phyloP scores from a whole-genome alignment of 1,140 invertebrate species.

The Drosophila kikkawai region DNA sequence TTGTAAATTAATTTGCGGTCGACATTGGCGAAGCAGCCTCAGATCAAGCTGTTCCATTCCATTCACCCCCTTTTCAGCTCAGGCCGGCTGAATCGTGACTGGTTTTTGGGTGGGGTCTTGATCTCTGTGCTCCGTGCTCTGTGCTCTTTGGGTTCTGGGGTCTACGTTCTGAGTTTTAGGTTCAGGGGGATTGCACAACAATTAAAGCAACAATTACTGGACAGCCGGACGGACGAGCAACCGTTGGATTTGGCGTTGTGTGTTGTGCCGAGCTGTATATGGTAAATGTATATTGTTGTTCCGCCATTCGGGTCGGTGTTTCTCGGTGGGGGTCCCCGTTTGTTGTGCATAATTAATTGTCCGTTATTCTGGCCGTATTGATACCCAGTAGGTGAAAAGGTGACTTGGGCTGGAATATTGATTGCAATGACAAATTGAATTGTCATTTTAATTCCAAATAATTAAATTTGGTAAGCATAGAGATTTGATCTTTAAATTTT shows the following conservation, averaged over 20 bases:
- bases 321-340: slow-evolving; percentile 50
- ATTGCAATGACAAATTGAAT: neutral
- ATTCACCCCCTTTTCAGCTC: slow-evolving; percentile 15
- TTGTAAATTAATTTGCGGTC: slow-evolving; percentile 84
- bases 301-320: slow-evolving; percentile 6
- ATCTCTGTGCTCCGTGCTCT: neutral
- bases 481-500: neutral
- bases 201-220: slow-evolving; percentile 81
- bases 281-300: slow-evolving; percentile 32
- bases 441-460: neutral
- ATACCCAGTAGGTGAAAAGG: slow-evolving; percentile 21
- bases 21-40: slow-evolving; percentile 66
- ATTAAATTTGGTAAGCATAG: too few relatives aligned
- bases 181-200: slow-evolving; percentile 53
- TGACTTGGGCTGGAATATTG: neutral
- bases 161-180: neutral
- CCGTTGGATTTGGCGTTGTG: slow-evolving; percentile 39
- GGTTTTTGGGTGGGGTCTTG: slow-evolving; percentile 40
- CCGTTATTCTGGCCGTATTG: slow-evolving; percentile 57
- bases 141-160: slow-evolving; percentile 1
- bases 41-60: slow-evolving; percentile 20
- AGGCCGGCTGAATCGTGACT: slow-evolving; percentile 28
- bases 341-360: slow-evolving; percentile 83
- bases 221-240: slow-evolving; percentile 48
- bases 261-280: neutral